Percentiles rank a stretch among this genome's conserved stretches.
Conservation (phyloP, 2,888 invertebrate species). For the Thelaira solivaga region DNA sequence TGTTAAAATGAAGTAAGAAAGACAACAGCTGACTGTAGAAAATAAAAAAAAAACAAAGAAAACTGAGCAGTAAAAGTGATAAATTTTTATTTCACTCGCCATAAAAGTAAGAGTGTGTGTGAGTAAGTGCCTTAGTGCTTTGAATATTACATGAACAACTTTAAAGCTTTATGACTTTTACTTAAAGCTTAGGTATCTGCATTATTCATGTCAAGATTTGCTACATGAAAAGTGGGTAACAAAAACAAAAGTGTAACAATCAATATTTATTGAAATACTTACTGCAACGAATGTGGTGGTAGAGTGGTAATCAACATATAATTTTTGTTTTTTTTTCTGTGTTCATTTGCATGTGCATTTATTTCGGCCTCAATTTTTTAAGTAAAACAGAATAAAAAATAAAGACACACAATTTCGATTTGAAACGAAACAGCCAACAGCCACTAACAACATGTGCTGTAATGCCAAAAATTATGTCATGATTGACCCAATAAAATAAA, state of each 20-base stretch:
- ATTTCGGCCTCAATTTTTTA: background rate
- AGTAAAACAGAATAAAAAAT: background rate
- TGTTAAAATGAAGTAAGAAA: conserved; percentile 39
- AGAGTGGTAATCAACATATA: conserved; percentile 45
- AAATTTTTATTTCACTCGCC: conserved; percentile 55
- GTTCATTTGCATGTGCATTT: conserved; percentile 43
- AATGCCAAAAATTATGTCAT: conserved; percentile 66
- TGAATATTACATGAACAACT: background rate
- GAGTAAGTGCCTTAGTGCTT: background rate
- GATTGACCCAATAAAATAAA: conserved; percentile 64
- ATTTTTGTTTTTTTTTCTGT: conserved; percentile 41
- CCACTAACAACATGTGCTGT: conserved; percentile 36
- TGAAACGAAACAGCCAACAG: too few species aligned
- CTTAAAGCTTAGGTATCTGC: conserved; percentile 20
- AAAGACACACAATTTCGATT: too few species aligned
- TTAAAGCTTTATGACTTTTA: conserved; percentile 4
- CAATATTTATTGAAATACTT: background rate
- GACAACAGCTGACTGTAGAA: too few species aligned
- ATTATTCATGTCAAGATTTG: conserved; percentile 33
- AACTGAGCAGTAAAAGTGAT: conserved; percentile 65
- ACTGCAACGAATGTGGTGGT: background rate
- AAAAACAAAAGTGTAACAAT: background rate
- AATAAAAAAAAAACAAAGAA: conserved; percentile 25
- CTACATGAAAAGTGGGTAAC: conserved; percentile 19
- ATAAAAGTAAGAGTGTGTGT: conserved; percentile 8